A percentile compares a stretch with the other conserved stretches of the same genome.
These are phyloP conservation scores for Paragorgia papillata DNA, from an alignment of 92 coral and sea anemone genomes.

Conservation along the genomic window DNA sequence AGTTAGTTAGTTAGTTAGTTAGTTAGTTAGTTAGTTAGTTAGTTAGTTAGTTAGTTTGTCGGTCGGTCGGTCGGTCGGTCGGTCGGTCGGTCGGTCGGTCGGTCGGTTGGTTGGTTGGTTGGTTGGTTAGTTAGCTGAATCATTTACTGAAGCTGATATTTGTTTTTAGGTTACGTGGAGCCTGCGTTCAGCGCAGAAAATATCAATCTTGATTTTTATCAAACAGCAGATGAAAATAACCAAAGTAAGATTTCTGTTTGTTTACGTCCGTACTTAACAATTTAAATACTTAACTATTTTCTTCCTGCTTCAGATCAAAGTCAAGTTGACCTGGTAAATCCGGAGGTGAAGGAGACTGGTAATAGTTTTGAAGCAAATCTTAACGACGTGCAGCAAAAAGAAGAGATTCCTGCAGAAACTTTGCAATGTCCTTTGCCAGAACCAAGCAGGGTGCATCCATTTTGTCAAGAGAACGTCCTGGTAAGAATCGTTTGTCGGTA, in stretches of 20 bases:
- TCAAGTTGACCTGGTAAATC: neutral
- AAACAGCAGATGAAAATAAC: neutral
- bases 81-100: too few species aligned
- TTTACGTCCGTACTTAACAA: too few species aligned
- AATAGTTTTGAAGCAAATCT: neutral
- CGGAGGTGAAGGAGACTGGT: neutral
- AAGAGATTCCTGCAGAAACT: constrained; percentile 9
- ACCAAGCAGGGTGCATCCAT: constrained; percentile 29
- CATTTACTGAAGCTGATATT: too few species aligned
- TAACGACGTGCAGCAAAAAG: neutral
- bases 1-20: too few species aligned
- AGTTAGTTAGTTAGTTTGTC: too few species aligned
- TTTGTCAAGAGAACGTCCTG: constrained; percentile 41
- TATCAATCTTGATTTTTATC: neutral
- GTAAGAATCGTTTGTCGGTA: too few species aligned
- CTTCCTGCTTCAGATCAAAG: neutral
- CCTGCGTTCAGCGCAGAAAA: neutral
- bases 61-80: too few species aligned
- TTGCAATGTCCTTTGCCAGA: constrained; percentile 37
- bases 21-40: too few species aligned
- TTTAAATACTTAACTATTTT: neutral
- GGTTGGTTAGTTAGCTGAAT: too few species aligned
- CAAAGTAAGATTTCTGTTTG: neutral
- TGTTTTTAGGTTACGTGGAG: neutral
- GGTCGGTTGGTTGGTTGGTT: too few species aligned